Conservation (phyloP, 2,113 vertebrate species). For the rat (Rattus norvegicus) region GRCr8 NC_086030.1:50022001-50022500, state of each 20-base stretch:
- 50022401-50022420: not conserved
- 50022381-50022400: not conserved
- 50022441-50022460: conserved; percentile 5
- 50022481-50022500: no score
- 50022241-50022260: not conserved
- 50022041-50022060: not conserved
- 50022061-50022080: not conserved
- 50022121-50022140: not conserved
- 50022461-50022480: not conserved
- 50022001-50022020: not conserved
- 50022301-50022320: not conserved
- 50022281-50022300: not conserved
- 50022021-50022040: not conserved
- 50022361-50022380: not conserved
- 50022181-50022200: not conserved
- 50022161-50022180: not conserved
- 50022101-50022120: not conserved
- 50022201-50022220: not conserved
- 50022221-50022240: not conserved
- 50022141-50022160: not conserved
- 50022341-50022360: not conserved
- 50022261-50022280: not conserved
- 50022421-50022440: not conserved
- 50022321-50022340: not conserved
- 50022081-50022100: not conserved